Evolutionary conservation across 2,113 vertebrate species (phyloP).

Genomic region (Poeciliopsis turrubarensis): DNA sequence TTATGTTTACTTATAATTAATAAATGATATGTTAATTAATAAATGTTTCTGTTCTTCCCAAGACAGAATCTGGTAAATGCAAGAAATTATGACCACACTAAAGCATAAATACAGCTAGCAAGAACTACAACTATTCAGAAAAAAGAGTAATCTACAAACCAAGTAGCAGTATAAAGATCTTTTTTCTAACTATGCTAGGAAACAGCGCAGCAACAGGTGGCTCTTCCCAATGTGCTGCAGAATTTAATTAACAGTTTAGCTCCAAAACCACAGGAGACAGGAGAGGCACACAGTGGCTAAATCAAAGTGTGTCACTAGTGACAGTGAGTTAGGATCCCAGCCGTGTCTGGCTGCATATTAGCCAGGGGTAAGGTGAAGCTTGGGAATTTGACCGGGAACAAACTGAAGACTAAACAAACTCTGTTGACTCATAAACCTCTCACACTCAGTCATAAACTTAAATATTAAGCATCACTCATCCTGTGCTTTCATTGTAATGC

Average conservation of each 20-base stretch:
- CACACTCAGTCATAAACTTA: slow-evolving; percentile 6
- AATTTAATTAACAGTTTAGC: slow-evolving; percentile 71
- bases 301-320: slow-evolving; percentile 61
- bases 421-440: slow-evolving; percentile 5
- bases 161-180: background rate
- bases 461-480: background rate
- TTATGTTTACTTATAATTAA: no score
- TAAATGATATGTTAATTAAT: no score
- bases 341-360: slow-evolving; percentile 50
- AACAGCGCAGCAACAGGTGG: slow-evolving; percentile 40
- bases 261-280: slow-evolving; percentile 53
- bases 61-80: background rate
- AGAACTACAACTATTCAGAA: background rate
- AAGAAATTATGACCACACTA: background rate
- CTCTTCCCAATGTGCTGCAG: slow-evolving; percentile 48
- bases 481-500: no score
- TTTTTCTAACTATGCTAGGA: slow-evolving; percentile 7
- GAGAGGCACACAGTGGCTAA: slow-evolving; percentile 53
- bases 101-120: background rate
- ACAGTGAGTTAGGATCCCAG: slow-evolving; percentile 42
- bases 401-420: slow-evolving; percentile 35
- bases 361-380: slow-evolving; percentile 28
- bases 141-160: background rate
- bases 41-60: background rate
- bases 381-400: slow-evolving; percentile 34